A percentile compares a stretch with the other conserved stretches of the same genome.
phyloP scores from a whole-genome alignment of 2,113 vertebrate genomes.

The Pavo muticus region DNA sequence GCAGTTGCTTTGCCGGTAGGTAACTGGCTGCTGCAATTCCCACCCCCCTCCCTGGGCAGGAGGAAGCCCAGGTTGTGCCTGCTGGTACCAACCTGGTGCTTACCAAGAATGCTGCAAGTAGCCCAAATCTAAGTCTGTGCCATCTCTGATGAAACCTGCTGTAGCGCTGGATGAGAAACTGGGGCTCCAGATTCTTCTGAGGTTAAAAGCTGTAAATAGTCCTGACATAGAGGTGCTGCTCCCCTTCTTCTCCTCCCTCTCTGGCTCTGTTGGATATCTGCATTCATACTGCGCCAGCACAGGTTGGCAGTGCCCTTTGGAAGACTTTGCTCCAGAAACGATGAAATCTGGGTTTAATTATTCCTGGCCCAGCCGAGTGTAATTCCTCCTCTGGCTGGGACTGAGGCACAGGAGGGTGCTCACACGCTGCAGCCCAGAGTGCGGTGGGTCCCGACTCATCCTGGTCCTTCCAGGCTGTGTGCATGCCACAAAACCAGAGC shows the following conservation, averaged over 20 bases:
- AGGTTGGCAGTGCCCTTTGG: neutral
- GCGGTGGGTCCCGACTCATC: neutral
- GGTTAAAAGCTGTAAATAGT: neutral
- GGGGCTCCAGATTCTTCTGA: neutral
- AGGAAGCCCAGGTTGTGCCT: neutral
- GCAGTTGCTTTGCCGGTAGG: neutral
- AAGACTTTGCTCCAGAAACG: neutral
- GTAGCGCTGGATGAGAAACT: neutral
- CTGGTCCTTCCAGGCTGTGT: neutral
- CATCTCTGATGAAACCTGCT: neutral
- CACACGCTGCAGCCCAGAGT: neutral
- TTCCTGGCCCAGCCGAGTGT: neutral
- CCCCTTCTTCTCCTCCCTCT: neutral
- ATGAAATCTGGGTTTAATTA: neutral
- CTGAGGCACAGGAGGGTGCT: neutral
- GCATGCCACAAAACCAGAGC: neutral
- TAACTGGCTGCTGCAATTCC: neutral
- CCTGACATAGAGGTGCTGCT: rapidly evolving
- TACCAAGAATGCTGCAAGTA: neutral
- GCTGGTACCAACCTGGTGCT: rapidly evolving
- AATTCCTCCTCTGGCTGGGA: neutral
- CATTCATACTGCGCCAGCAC: neutral
- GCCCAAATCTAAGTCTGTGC: neutral
- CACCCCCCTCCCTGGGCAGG: neutral
- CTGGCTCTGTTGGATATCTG: neutral